Base-by-base conservation (phyloP, 1,140 invertebrate species). In the Philotrypesis tridentata region DNA sequence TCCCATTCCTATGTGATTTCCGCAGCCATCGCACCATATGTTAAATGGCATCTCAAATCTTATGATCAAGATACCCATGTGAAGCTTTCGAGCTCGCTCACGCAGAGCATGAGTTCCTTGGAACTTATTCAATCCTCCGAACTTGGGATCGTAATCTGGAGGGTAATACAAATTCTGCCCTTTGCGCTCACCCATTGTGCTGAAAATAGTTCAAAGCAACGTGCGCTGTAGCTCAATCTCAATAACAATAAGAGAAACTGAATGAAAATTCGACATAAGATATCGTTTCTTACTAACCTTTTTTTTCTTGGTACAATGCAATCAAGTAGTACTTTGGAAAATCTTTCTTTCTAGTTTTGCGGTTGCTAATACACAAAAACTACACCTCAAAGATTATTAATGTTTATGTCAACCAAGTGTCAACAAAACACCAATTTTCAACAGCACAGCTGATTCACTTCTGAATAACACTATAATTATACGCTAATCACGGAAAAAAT, bases 41-140 rank as follows among this genome's bases (percentile, higher is more conserved):
- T 99, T 99, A 87, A 98, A 99, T 1, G 99, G 99, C 98, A 99
- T 99, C 93, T 99, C 99, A 95, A 99, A 99, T 79, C 98, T 94
- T 84, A 99, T 99, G 70, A 99, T 98, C 55, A 99, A 94, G 84
- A 99, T 99, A 21, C 99, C 99, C 92, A 98, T 93, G 86, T 98
- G 95, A 0, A 99, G 93, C 92, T 99, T 99, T 27, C 96, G 92
- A 1, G 98, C 99, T 85, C 99, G 93, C 92, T 99, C 98, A 63
- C 99, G 94, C 31, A 99, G 91, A 0, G 99, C 98, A 95, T 99
- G 99, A 23, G 97, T 98, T 27, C 98, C 98, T 88, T 96, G 93
- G 91, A 97, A 97, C 92, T 97, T 97, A 89, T 99, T 99, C 1
- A 99, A 93, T 8, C 97, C 97, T 84, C 98, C 97, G 83, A 96